A percentile compares a stretch with the other conserved stretches of the same genome.
These are phyloP conservation scores for Cyphomyrus discorhynchus DNA, from an alignment of 2,113 vertebrate genomes.

Conservation along the genomic window DNA sequence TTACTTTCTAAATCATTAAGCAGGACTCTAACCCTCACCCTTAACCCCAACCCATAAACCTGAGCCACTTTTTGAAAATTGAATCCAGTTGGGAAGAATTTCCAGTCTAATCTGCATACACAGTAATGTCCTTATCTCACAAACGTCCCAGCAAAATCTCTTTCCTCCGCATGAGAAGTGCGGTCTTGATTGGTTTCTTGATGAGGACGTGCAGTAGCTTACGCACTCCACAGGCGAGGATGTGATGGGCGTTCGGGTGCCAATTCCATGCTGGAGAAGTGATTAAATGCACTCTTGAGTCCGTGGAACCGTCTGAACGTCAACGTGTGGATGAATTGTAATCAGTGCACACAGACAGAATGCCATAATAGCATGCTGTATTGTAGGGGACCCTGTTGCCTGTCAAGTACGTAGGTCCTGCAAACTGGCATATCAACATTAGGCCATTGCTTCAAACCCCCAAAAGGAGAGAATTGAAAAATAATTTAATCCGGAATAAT, in stretches of 20 bases:
- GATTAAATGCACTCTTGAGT: slow-evolving; percentile 80
- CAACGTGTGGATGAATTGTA: slow-evolving; percentile 73
- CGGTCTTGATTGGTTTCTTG: slow-evolving; percentile 86
- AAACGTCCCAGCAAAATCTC: slow-evolving; percentile 31
- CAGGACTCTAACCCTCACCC: slow-evolving; percentile 8
- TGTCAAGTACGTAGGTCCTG: slow-evolving; percentile 58
- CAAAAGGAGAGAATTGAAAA: slow-evolving; percentile 36
- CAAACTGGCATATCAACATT: slow-evolving; percentile 37
- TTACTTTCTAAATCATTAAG: slow-evolving; percentile 12
- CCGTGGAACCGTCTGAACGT: slow-evolving; percentile 65
- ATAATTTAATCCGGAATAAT: slow-evolving; percentile 49
- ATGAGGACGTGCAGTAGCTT: slow-evolving; percentile 62
- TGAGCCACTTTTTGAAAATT: slow-evolving; percentile 35
- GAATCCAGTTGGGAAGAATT: slow-evolving; percentile 42
- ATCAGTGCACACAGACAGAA: slow-evolving; percentile 77
- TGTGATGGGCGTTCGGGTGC: slow-evolving; percentile 54
- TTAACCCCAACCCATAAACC: slow-evolving; percentile 11
- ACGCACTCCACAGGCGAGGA: slow-evolving; percentile 52
- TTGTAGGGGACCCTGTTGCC: slow-evolving; percentile 56
- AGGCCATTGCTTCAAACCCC: slow-evolving; percentile 32
- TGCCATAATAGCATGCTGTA: slow-evolving; percentile 64
- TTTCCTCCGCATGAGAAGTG: slow-evolving; percentile 44
- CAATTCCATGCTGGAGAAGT: slow-evolving; percentile 81
- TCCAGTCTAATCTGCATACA: slow-evolving; percentile 60
- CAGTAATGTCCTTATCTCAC: slow-evolving; percentile 43